Percentiles rank a stretch among this genome's conserved stretches.
Conservation (phyloP, 2,113 vertebrate genomes). For the Catharus fuscescens region DNA sequence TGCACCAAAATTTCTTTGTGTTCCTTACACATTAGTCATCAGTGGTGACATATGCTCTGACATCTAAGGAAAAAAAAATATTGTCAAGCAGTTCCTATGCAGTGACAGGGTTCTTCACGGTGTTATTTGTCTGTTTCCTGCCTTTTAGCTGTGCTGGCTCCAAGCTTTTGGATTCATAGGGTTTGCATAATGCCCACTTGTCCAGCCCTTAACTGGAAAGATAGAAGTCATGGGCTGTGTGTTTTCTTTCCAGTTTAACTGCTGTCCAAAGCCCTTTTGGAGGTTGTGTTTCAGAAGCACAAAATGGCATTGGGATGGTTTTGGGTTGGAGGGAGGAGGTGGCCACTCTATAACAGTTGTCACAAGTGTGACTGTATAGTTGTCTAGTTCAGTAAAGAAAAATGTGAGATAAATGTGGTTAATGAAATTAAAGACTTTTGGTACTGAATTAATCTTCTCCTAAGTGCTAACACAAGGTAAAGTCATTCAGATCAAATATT, state of each 20-base stretch:
- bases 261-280: background rate
- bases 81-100: background rate
- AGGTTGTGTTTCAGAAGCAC: background rate
- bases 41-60: background rate
- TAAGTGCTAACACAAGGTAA: background rate
- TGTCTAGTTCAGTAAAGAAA: background rate
- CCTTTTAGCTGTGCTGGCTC: background rate
- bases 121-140: background rate
- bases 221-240: background rate
- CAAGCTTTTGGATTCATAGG: background rate
- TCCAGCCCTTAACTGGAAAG: background rate
- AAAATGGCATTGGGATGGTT: background rate
- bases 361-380: rapidly evolving
- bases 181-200: background rate
- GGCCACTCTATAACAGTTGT: background rate
- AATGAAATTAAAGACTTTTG: background rate
- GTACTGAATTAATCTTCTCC: background rate
- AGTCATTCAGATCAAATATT: background rate
- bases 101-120: background rate
- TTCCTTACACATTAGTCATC: constrained; percentile 13
- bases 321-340: background rate
- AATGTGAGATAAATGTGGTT: background rate
- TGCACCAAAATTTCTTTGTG: background rate
- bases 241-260: background rate
- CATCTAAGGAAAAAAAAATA: background rate